Evolutionary conservation across 2,113 vertebrate species (phyloP), one percentile per base, ranked within the genome.

Genomic region (Pycnonotus jocosus): DNA sequence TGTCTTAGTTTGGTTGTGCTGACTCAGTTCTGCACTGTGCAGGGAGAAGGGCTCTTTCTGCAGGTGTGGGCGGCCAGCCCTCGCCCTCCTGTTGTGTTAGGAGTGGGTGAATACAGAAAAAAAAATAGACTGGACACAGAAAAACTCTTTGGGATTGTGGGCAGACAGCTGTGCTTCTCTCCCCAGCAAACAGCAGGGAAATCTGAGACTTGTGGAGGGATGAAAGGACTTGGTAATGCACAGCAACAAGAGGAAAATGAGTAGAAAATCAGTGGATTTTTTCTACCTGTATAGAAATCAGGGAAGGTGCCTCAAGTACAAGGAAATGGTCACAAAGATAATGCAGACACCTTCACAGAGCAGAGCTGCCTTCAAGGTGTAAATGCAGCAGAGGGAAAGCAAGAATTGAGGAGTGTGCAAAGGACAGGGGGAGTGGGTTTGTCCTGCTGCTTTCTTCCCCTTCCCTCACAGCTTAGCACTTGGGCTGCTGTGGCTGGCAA

Each of bases 31-130:
- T 81, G 61, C 35, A 8, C 61, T 44, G 38, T 79, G 38, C 14
- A 35, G 72, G 83, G 58, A 91, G 78, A 54, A 87, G 62, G 71
- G 61, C 81, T 85, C 88, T 87, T 93, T 82, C 79, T 92, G 88
- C 51, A 24, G 88, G 38, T 57, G 93, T 82, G 37, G 82, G 76
- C 0, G 8, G 54, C 62, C 85, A 85, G 48, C 86, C 61, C 66
- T 88, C 62, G 0, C 64, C 79, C 80, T 95, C 79, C 61, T 80
- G 53, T 65, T 64, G 57, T 30, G 24, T 88, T 50, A 33, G 74
- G 65, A 90, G 70, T 79, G 61, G 74, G 74, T 60, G 86, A 66
- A 42, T 7, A 1, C 9, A 25, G 70, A 33, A 78, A 87, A 38
- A 38, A 86, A 93, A 88, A 90, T 60, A 76, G 83, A 11, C 66